A percentile compares a stretch with the other conserved stretches of the same genome.
phyloP scores from a whole-genome alignment of 1,140 invertebrate genomes.

The Drosophila nigromelanica region DNA sequence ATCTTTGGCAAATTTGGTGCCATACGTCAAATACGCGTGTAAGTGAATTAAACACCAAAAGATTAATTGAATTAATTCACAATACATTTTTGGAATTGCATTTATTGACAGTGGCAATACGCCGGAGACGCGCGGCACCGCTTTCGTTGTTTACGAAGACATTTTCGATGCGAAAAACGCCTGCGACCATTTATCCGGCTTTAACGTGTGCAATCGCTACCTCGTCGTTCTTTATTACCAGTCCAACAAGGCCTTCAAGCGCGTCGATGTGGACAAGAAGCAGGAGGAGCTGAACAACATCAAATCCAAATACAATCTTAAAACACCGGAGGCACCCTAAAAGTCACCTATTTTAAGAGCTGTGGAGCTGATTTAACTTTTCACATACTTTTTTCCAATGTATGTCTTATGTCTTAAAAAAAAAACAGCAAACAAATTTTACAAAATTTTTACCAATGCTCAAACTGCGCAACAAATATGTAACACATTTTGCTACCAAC shows the following conservation, averaged over 20 bases:
- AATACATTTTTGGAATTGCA: conserved; percentile 6
- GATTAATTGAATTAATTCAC: conserved; percentile 6
- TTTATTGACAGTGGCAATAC: conserved; percentile 94
- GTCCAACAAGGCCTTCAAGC: conserved; percentile 97
- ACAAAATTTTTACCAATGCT: conserved; percentile 44
- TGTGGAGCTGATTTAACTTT: conserved; percentile 1
- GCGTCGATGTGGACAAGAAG: conserved; percentile 98
- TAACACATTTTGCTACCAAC: conserved; percentile 64
- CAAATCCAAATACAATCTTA: conserved; percentile 95
- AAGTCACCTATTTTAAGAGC: not conserved
- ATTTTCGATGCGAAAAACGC: conserved; percentile 99
- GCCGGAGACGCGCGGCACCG: conserved; percentile 98
- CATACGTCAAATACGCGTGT: conserved; percentile 99
- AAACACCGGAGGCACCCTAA: conserved; percentile 77
- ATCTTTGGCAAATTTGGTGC: conserved; percentile 99
- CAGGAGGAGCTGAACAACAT: conserved; percentile 98
- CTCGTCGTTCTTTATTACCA: conserved; percentile 99
- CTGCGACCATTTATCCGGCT: conserved; percentile 99
- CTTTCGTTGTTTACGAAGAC: conserved; percentile 99
- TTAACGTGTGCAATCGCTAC: conserved; percentile 99
- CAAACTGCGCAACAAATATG: conserved; percentile 35
- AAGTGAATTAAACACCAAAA: conserved; percentile 84
- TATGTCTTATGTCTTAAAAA: not conserved
- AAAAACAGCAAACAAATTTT: conserved; percentile 23
- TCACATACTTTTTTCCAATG: not conserved